Evolutionary conservation across 2,797 vertebrate genomes (phyloP).

Genomic region (Enteromius fasciolatus): DNA sequence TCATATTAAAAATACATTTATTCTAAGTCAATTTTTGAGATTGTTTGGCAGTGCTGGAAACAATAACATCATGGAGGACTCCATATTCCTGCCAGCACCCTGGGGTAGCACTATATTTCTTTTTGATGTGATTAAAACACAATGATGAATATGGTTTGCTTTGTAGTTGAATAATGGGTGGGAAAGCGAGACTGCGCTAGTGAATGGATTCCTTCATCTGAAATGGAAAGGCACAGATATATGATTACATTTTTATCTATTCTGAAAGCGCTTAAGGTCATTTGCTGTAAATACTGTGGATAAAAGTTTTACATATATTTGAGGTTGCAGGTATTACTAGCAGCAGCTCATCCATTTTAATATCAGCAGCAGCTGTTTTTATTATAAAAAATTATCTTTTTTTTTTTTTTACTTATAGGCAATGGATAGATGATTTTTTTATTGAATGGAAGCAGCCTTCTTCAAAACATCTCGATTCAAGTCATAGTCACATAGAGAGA

Average conservation of each 20-base stretch:
- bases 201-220: slow-evolving; percentile 54
- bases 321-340: slow-evolving; percentile 44
- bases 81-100: slow-evolving; percentile 62
- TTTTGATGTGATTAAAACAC: slow-evolving; percentile 65
- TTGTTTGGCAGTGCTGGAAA: slow-evolving; percentile 65
- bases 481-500: slow-evolving; percentile 28
- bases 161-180: slow-evolving; percentile 60
- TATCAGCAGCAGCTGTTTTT: slow-evolving; percentile 45
- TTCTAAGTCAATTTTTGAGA: slow-evolving; percentile 65
- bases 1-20: slow-evolving; percentile 67
- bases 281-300: slow-evolving; percentile 49
- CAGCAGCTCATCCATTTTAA: slow-evolving; percentile 37
- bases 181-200: slow-evolving; percentile 46
- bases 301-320: slow-evolving; percentile 41
- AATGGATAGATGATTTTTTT: slow-evolving; percentile 33
- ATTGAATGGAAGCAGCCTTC: background rate
- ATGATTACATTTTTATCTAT: slow-evolving; percentile 55
- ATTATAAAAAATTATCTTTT: slow-evolving; percentile 45
- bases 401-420: slow-evolving; percentile 36
- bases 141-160: slow-evolving; percentile 65
- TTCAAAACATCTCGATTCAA: too few species aligned
- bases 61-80: slow-evolving; percentile 63
- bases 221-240: slow-evolving; percentile 60
- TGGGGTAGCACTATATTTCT: slow-evolving; percentile 63
- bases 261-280: slow-evolving; percentile 48